phyloP scores from a whole-genome alignment of 2,113 vertebrate species.

The Ceuthmochares aereus region DNA sequence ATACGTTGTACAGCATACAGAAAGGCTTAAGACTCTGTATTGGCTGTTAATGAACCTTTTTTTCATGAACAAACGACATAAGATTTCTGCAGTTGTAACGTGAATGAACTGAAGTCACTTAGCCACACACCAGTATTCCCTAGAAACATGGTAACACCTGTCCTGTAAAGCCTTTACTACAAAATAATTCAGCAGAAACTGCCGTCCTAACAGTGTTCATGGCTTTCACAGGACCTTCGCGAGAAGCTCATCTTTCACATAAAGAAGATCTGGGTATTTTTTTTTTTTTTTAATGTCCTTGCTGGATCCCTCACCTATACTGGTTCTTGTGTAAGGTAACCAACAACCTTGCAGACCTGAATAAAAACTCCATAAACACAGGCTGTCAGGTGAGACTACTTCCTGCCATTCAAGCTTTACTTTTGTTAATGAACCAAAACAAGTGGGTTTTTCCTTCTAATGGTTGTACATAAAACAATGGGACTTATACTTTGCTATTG shows the following conservation, averaged over 20 bases:
- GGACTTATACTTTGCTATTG: constrained; percentile 48
- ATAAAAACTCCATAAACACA: neutral
- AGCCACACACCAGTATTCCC: constrained; percentile 20
- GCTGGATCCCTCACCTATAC: neutral
- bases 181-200: neutral
- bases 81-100: neutral
- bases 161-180: neutral
- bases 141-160: neutral
- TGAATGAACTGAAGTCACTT: constrained; percentile 16
- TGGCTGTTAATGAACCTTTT: neutral
- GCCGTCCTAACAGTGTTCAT: neutral
- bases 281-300: neutral
- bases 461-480: constrained; percentile 30
- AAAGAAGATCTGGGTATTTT: neutral
- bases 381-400: constrained; percentile 12
- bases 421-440: constrained; percentile 56
- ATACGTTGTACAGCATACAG: fast-evolving
- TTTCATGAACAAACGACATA: neutral
- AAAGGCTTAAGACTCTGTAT: neutral
- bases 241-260: constrained; percentile 13
- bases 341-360: neutral
- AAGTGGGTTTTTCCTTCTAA: constrained; percentile 27
- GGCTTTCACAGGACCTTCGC: constrained; percentile 7
- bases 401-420: constrained; percentile 54
- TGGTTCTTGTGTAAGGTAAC: neutral